These are phyloP conservation scores for Labeo catla DNA, from an alignment of 2,113 vertebrate species.

Conservation along the genomic window DNA sequence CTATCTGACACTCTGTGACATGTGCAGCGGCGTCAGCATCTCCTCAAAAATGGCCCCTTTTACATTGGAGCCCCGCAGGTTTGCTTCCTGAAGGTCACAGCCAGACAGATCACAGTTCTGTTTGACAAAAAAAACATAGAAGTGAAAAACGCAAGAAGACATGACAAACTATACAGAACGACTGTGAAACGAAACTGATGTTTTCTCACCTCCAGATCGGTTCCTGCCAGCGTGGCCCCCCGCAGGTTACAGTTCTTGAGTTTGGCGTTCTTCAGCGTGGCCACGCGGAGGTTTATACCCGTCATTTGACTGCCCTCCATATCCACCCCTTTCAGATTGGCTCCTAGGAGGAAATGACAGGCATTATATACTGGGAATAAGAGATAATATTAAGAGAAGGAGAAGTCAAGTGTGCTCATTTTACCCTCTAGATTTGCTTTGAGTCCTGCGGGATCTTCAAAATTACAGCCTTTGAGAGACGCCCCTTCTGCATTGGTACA, in stretches of 20 bases:
- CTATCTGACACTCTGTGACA: slow-evolving; percentile 99
- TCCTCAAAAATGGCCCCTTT: slow-evolving; percentile 99
- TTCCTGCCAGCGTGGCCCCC: slow-evolving; percentile 95
- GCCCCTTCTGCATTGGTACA: slow-evolving; percentile 97
- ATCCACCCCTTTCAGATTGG: slow-evolving; percentile 97
- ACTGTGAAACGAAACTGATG: not conserved
- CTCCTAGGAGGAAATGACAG: slow-evolving; percentile 75
- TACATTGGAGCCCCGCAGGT: slow-evolving; percentile 93
- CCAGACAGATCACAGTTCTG: slow-evolving; percentile 97
- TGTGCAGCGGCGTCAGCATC: slow-evolving; percentile 97
- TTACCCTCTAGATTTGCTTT: slow-evolving; percentile 98
- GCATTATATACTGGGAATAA: not conserved
- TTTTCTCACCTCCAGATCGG: slow-evolving; percentile 87
- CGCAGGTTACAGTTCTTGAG: slow-evolving; percentile 96
- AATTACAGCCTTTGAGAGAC: slow-evolving; percentile 93
- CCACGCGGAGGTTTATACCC: slow-evolving; percentile 93
- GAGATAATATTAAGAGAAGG: not conserved
- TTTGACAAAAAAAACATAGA: not conserved
- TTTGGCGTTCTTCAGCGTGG: slow-evolving; percentile 96
- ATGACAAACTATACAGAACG: not conserved
- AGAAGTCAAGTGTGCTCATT: not conserved
- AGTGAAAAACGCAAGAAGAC: not conserved
- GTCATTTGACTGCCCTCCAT: slow-evolving; percentile 99
- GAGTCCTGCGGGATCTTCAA: slow-evolving; percentile 95
- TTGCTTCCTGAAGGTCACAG: slow-evolving; percentile 96